These are phyloP conservation scores for Cenopis cana DNA, from an alignment of 2,888 invertebrate genomes.

Conservation along the genomic window DNA sequence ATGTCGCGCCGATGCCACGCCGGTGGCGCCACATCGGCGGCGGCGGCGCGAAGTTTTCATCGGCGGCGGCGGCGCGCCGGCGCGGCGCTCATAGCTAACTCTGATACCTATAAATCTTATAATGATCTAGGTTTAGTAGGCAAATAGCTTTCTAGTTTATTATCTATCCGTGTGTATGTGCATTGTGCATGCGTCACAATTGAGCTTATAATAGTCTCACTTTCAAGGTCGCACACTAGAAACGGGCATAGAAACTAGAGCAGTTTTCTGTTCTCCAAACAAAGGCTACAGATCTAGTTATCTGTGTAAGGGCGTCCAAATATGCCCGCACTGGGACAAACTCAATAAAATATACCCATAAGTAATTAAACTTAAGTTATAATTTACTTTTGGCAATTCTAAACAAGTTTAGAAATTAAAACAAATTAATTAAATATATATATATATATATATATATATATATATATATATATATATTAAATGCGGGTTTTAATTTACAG, in stretches of 20 bases:
- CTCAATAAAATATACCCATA: background rate
- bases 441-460: no score
- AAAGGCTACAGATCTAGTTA: constrained; percentile 11
- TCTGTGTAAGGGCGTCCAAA: background rate
- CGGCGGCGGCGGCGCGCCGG: no score
- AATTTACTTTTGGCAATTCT: background rate
- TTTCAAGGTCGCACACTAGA: constrained; percentile 66
- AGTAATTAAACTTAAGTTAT: background rate
- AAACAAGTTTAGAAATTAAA: background rate
- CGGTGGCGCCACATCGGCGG: no score
- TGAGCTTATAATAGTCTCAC: constrained; percentile 48
- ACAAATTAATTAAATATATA: no score
- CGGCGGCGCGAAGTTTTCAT: no score
- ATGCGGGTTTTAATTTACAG: background rate
- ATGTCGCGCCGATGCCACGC: no score
- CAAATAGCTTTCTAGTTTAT: constrained; percentile 26
- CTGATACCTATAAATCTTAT: no score
- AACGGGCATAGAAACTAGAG: constrained; percentile 71
- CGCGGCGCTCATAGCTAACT: no score
- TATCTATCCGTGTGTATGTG: constrained; percentile 3
- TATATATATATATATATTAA: no score
- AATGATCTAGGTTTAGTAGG: background rate
- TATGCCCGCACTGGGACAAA: background rate
- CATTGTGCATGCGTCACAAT: constrained; percentile 23
- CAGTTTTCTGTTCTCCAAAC: constrained; percentile 48